Evolutionary conservation across 2,113 vertebrate species (phyloP).

Genomic region (Datnioides undecimradiatus): DNA sequence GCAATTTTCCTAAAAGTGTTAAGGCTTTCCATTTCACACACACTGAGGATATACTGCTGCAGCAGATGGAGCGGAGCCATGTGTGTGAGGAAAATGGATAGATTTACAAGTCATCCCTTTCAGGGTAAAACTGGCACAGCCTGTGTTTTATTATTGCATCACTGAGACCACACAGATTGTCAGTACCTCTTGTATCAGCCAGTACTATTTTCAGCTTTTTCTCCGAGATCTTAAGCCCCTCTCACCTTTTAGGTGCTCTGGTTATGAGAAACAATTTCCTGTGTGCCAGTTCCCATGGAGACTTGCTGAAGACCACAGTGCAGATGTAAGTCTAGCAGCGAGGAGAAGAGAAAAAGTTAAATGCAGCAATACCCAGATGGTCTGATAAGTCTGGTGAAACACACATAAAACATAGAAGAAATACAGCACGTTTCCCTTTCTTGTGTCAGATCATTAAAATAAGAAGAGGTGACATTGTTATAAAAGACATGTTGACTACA

Average conservation of each 20-base stretch:
- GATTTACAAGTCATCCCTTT: conserved; percentile 61
- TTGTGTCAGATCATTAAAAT: conserved; percentile 18
- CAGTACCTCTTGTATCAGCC: conserved; percentile 24
- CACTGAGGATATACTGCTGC: conserved; percentile 31
- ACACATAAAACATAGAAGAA: conserved; percentile 18
- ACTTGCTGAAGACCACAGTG: conserved; percentile 50
- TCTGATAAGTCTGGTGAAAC: conserved; percentile 31
- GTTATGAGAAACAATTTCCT: conserved; percentile 69
- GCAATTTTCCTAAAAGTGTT: conserved; percentile 57
- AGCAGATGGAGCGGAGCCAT: conserved; percentile 48
- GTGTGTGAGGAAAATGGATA: conserved; percentile 52
- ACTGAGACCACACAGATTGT: conserved; percentile 41
- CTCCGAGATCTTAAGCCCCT: conserved; percentile 50
- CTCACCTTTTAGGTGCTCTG: conserved; percentile 56
- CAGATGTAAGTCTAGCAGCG: conserved; percentile 40
- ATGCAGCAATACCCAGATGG: conserved; percentile 19
- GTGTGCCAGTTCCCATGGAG: conserved; percentile 76
- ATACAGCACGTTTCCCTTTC: not conserved
- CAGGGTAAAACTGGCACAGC: conserved; percentile 35
- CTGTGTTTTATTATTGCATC: conserved; percentile 37
- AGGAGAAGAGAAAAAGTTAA: conserved; percentile 36
- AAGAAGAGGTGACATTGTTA: conserved; percentile 12
- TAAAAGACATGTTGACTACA: conserved; percentile 18
- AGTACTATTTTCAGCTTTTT: conserved; percentile 36
- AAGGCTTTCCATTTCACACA: conserved; percentile 65